Base-by-base conservation (phyloP, 2,888 invertebrate species). In the Volucella bombylans region DNA sequence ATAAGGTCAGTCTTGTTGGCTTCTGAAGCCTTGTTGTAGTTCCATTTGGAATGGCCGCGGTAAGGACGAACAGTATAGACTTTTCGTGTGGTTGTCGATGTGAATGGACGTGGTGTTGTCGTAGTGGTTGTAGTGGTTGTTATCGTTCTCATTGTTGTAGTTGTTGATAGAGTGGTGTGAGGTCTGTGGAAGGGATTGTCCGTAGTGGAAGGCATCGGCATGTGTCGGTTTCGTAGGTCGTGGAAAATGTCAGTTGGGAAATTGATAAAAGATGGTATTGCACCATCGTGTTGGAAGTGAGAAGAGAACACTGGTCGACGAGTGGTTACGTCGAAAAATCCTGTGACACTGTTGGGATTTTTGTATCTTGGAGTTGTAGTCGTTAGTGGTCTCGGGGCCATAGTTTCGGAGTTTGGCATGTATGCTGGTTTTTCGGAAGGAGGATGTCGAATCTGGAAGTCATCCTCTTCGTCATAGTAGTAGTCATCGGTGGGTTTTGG, bases 401-500 rank as follows among this genome's bases (percentile, higher is more conserved):
- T 90, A 2, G 92, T 92, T 90, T 94, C 94, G 3, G 94, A 93
- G 89, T 93, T 94, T 3, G 94, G 94, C 94, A 94, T 94, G 80
- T 94, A 94, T 73, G 93, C 93, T 2, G 94, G 93, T 90, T 94
- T 92, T 57, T 89, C 93, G 0, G 94, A 93, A 41, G 92, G 93
- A 65, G 94, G 94, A 86, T 93, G 92, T 76, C 93, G 93, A 86
- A 93, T 93, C 88, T 93, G 93, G 83, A 88, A 90, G 45, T 92
- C 90, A 6, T 91, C 90, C 55, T 90, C 90, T 12, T 91, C 90
- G 45, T 90, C 89, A 76, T 90, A 90, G 67, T 87, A 87, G 8
- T 90, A 89, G n/a, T 87, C 79, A 52, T 87, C 83, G 12, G 83
- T 82, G 0, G 83, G 59, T 49, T 54, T 62, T 10, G 38, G 11